Evolutionary conservation across 2,888 invertebrate genomes (phyloP).

Genomic region (Euzetes globulus): DNA sequence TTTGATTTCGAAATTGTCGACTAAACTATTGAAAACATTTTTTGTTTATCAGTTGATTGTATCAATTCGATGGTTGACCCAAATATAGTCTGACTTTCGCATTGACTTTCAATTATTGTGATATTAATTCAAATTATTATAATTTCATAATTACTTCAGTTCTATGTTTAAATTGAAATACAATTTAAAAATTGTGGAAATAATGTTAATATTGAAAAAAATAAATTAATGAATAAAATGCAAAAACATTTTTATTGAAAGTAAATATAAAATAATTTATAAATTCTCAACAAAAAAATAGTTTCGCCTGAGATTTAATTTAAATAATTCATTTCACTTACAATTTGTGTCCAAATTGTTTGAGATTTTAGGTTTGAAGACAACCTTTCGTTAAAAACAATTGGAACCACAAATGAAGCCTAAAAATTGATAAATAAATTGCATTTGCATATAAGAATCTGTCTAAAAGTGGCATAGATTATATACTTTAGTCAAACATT

Average conservation of each 20-base stretch:
- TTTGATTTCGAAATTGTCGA: not conserved
- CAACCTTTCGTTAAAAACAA: not conserved
- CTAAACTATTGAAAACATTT: not conserved
- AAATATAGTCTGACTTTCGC: too few species aligned
- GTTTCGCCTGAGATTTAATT: too few species aligned
- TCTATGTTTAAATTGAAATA: not conserved
- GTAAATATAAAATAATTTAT: too few species aligned
- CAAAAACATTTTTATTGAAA: not conserved
- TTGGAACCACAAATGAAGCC: not conserved
- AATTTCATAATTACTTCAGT: not conserved
- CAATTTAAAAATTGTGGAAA: slow-evolving; percentile 6
- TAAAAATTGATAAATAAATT: not conserved
- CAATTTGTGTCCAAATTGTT: too few species aligned
- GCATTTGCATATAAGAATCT: not conserved
- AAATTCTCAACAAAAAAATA: too few species aligned
- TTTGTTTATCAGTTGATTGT: not conserved
- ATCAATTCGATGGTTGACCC: too few species aligned
- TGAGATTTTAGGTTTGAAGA: too few species aligned
- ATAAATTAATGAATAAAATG: not conserved
- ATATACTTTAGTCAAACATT: too few species aligned
- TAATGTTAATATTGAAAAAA: not conserved
- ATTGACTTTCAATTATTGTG: slow-evolving; percentile 8
- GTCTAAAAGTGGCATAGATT: too few species aligned
- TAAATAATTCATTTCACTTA: too few species aligned
- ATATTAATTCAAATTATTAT: slow-evolving; percentile 10